phyloP scores from a whole-genome alignment of 2,888 invertebrate species.

The Drosophila rellima region DNA sequence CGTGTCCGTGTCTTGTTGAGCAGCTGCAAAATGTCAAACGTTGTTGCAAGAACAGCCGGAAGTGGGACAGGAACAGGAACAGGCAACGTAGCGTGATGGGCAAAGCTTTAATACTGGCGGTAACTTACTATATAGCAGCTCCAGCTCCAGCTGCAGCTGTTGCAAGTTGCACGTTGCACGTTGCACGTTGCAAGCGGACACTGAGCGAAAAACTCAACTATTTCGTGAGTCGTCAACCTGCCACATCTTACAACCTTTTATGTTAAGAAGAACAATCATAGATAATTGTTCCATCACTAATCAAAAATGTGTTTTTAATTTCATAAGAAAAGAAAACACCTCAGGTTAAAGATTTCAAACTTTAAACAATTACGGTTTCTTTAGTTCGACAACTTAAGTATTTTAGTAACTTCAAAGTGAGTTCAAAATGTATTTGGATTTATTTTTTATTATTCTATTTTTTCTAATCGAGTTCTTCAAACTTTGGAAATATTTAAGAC shows the following conservation, averaged over 20 bases:
- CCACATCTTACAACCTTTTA: no score
- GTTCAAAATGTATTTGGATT: no score
- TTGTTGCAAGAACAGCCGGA: conserved; percentile 59
- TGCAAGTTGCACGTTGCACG: conserved; percentile 4
- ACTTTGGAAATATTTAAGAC: neutral
- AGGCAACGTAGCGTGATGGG: conserved; percentile 4
- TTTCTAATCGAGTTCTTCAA: no score
- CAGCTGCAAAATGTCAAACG: conserved; percentile 67
- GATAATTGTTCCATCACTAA: no score
- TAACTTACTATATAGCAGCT: conserved; percentile 27
- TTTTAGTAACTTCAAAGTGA: no score
- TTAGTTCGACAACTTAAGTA: no score
- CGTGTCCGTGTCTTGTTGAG: conserved; percentile 18
- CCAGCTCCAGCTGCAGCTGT: conserved; percentile 15
- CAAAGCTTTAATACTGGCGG: conserved; percentile 2
- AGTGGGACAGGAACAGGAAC: conserved; percentile 44
- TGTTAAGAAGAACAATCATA: no score
- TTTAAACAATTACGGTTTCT: no score
- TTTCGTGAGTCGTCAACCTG: neutral
- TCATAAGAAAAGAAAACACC: no score
- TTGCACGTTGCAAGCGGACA: conserved; percentile 1
- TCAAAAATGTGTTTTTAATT: no score
- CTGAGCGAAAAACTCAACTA: neutral
- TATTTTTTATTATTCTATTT: no score
- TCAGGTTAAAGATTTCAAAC: no score